Base-by-base conservation (phyloP, 2,888 invertebrate genomes). In the Melanostoma scalare region DNA sequence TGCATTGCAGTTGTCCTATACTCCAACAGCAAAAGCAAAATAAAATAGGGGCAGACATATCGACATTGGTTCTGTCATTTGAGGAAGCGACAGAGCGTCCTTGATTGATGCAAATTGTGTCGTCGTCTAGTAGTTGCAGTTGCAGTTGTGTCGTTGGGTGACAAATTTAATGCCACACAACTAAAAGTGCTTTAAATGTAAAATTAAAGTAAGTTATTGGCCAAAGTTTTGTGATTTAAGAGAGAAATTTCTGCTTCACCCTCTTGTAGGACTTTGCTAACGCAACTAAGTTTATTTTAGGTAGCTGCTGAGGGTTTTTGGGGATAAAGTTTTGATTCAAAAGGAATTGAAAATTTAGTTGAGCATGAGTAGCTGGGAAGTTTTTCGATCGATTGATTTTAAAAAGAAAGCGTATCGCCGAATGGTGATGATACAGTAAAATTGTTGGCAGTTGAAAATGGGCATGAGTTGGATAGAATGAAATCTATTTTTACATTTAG, bases 161-260 rank as follows among this genome's bases (percentile, higher is more conserved):
- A 78, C 82, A 82, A 82, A 82, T 82, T 82, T 82, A 78, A 82
- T 78, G 73, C 38, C 67, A 80, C 67, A 80, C 80, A 82, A 82
- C 82, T 77, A 73, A 78, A 82, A 82, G 82, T 82, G 82, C 73
- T 73, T 78, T 78, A 78, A 63, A 82, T 73, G 68, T 56, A 78
- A 52, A 82, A 78, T 82, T 78, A 78, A 78, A 78, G 82, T 82
- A 68, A 78, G 82, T 82, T 73, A 82, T 82, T 78, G 82, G 46
- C 65, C 56, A 63, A 82, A 82, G 82, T 82, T 82, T 5, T 58
- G 56, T 77, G 77, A 81, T 81, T 81, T 81, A 81, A 67, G 55
- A 61, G 30, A 46, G 35, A 2, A 9, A 38, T 2, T 9, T 30
- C 2, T 56, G 76, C 42, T 71, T 46, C 58, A 36, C 20, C 20